phyloP scores from a whole-genome alignment of 2,797 vertebrate genomes.

The Paramormyrops hopkinsi region DNA sequence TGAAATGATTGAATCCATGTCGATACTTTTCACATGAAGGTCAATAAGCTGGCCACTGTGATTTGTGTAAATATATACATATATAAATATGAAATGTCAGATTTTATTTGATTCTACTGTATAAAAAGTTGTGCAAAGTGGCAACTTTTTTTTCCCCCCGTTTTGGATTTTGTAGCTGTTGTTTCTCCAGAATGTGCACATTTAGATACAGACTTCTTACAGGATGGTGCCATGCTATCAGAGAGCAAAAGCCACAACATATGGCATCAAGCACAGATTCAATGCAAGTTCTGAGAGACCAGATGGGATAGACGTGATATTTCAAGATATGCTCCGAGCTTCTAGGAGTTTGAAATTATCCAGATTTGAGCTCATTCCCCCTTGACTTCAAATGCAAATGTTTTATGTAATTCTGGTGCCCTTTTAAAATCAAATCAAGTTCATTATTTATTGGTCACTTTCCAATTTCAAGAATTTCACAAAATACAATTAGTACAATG shows the following conservation, averaged over 20 bases:
- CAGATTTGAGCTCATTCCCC: not conserved
- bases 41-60: conserved; percentile 14
- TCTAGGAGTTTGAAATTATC: not conserved
- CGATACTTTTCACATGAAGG: conserved; percentile 2
- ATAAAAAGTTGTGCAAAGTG: conserved; percentile 35
- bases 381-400: not conserved
- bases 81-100: conserved; percentile 30
- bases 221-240: not conserved
- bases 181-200: conserved; percentile 28
- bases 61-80: conserved; percentile 26
- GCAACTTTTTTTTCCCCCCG: conserved; percentile 16
- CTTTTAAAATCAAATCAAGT: not conserved
- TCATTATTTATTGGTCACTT: not conserved
- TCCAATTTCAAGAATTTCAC: not conserved
- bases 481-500: conserved; percentile 10
- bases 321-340: not conserved
- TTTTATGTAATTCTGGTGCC: not conserved
- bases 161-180: conserved; percentile 28
- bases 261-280: not conserved
- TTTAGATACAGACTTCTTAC: not conserved
- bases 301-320: not conserved
- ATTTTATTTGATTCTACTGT: conserved; percentile 35
- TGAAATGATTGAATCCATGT: conserved; percentile 16
- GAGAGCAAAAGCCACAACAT: not conserved
- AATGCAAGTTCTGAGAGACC: not conserved